Evolutionary conservation across 2,113 vertebrate species (phyloP), one percentile per base, ranked within the genome.

Genomic region (Potamarius usumacintae): DNA sequence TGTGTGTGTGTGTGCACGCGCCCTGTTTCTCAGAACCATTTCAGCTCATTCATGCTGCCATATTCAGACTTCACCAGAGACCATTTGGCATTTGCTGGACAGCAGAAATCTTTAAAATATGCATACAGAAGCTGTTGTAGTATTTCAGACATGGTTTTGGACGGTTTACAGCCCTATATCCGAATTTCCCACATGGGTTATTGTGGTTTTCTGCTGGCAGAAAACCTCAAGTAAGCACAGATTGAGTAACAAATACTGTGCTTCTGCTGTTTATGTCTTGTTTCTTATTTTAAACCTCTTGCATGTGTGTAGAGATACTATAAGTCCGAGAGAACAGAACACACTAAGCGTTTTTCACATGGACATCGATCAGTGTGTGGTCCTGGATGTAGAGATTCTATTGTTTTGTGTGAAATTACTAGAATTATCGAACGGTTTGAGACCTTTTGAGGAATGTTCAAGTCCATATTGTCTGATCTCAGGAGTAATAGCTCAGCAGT

Each of bases 401-500:
- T 84, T 62, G 34, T 80, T 78, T 88, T 83, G 53, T 72, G 50
- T 53, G 69, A 83, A 87, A 85, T 88, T 63, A 88, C 12, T 86
- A 86, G 86, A 90, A 86, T 88, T 63, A 88, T 86, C 81, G 71
- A 90, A 88, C 72, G 82, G 12, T 76, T 22, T 89, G 87, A 89
- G 85, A 86, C 84, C 71, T 42, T 72, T 58, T 89, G 30, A 82
- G 67, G 20, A 91, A 86, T 60, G 27, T 55, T 65, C 71, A 82
- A 81, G 82, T 87, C 83, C 80, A 58, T 85, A 83, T 84, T 48
- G 65, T 76, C 58, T 79, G 83, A 89, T 90, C 76, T 84, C 60
- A 62, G 18, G 12, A 84, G 88, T 90, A 90, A 92, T 90, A 89
- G 91, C 89, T 89, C 88, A 25, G 76, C 69, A 25, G 62, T 79